Percentiles rank a stretch among this genome's conserved stretches.
Conservation (phyloP, 2,113 vertebrate species). For the Cheilinus undulatus region DNA sequence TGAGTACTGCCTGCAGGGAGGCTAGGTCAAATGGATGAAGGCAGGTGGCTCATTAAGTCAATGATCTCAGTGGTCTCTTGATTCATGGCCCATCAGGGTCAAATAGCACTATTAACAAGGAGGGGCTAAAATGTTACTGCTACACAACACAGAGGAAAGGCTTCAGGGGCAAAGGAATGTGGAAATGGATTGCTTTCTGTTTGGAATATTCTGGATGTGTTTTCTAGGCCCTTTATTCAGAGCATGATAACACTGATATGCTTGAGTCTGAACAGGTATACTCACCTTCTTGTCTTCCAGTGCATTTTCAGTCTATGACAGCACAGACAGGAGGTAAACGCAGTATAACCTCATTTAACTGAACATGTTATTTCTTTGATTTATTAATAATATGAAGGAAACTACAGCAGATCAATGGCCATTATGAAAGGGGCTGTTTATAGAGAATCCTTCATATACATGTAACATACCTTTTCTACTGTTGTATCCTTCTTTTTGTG, state of each 20-base stretch:
- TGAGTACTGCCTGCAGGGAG: slow-evolving; percentile 31
- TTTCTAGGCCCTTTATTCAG: neutral
- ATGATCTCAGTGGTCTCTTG: slow-evolving; percentile 50
- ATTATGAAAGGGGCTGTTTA: slow-evolving; percentile 14
- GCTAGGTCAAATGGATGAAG: slow-evolving; percentile 32
- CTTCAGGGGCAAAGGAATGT: slow-evolving; percentile 34
- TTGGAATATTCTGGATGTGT: slow-evolving; percentile 13
- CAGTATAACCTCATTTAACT: slow-evolving; percentile 30
- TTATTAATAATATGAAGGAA: slow-evolving; percentile 2
- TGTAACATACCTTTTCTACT: slow-evolving; percentile 67
- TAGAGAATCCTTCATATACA: neutral
- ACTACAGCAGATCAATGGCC: neutral
- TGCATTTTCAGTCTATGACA: slow-evolving; percentile 39
- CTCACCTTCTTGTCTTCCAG: slow-evolving; percentile 62
- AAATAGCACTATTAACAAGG: slow-evolving; percentile 32
- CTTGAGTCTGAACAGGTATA: slow-evolving; percentile 9
- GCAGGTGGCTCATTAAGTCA: slow-evolving; percentile 58
- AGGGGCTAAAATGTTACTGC: slow-evolving; percentile 10
- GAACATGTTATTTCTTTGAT: neutral
- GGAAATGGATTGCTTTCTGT: slow-evolving; percentile 19
- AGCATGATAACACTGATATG: slow-evolving; percentile 4
- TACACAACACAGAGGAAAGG: slow-evolving; percentile 14
- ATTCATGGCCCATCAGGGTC: slow-evolving; percentile 47
- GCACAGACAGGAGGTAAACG: slow-evolving; percentile 32
- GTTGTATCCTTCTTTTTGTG: slow-evolving; percentile 58